These are phyloP conservation scores for Molossus alvarezi DNA, from an alignment of 2,797 vertebrate species.

Conservation along the genomic window DNA sequence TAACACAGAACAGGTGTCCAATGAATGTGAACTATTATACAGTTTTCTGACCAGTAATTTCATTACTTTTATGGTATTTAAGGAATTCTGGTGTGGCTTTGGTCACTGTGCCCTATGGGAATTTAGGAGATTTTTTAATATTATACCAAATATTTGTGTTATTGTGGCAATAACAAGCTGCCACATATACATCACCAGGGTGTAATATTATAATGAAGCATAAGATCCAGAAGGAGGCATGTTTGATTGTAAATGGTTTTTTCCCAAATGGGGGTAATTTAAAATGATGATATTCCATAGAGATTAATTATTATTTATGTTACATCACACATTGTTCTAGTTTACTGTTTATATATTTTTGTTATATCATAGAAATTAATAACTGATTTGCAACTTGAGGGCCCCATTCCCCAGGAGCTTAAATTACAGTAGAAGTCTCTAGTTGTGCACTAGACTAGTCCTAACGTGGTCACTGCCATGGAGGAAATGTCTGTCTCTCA, in stretches of 20 bases:
- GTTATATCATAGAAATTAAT: background rate
- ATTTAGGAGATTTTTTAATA: background rate
- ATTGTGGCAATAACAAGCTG: background rate
- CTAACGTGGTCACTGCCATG: background rate
- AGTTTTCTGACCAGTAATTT: background rate
- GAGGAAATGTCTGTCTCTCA: background rate
- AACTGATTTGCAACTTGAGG: too few relatives aligned
- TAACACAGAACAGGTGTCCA: background rate
- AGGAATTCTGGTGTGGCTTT: background rate
- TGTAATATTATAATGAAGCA: too few relatives aligned
- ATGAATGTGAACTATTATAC: background rate
- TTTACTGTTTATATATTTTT: background rate
- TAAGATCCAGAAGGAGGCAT: background rate
- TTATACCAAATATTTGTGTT: background rate
- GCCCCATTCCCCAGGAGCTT: background rate
- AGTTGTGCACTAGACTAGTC: accelerated
- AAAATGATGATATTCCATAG: background rate
- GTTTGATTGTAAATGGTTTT: background rate
- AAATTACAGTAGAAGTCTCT: background rate
- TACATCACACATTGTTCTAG: background rate
- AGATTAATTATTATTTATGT: background rate
- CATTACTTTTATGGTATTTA: background rate
- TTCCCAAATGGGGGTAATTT: background rate
- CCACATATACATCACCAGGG: too few relatives aligned
- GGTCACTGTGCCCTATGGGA: background rate